Conservation (phyloP, 2,888 invertebrate species). For the Malacosoma neustria region DNA sequence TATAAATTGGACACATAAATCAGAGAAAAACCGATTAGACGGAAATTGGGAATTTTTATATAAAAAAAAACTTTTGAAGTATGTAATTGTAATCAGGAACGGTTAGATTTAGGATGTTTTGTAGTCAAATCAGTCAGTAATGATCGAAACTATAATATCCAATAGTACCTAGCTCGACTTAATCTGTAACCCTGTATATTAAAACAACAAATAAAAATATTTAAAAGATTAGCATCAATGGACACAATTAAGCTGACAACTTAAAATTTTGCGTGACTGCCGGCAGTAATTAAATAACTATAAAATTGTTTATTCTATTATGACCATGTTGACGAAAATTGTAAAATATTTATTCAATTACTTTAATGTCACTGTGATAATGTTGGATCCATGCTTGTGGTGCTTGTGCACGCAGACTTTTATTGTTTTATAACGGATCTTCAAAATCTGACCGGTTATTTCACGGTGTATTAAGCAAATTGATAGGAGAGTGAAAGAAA, state of each 20-base stretch:
- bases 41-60: too few species aligned
- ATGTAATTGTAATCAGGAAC: too few species aligned
- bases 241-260: conserved; percentile 4
- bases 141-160: too few species aligned
- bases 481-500: conserved; percentile 12
- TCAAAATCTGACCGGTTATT: conserved; percentile 20
- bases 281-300: conserved; percentile 9
- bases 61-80: too few species aligned
- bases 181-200: too few species aligned
- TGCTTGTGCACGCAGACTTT: conserved; percentile 14
- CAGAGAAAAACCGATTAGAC: too few species aligned
- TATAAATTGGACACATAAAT: too few species aligned
- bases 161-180: too few species aligned
- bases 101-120: too few species aligned
- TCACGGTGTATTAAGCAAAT: conserved; percentile 17
- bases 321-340: conserved; percentile 18
- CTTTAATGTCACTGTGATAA: conserved; percentile 18
- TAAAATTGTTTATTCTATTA: conserved; percentile 16
- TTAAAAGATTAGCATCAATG: too few species aligned
- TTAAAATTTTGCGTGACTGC: conserved; percentile 7
- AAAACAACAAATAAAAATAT: too few species aligned
- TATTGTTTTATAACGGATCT: conserved; percentile 17
- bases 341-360: conserved; percentile 16
- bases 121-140: too few species aligned
- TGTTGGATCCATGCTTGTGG: conserved; percentile 9